Conservation (phyloP, 2,888 invertebrate genomes). For the Coremacera marginata region DNA sequence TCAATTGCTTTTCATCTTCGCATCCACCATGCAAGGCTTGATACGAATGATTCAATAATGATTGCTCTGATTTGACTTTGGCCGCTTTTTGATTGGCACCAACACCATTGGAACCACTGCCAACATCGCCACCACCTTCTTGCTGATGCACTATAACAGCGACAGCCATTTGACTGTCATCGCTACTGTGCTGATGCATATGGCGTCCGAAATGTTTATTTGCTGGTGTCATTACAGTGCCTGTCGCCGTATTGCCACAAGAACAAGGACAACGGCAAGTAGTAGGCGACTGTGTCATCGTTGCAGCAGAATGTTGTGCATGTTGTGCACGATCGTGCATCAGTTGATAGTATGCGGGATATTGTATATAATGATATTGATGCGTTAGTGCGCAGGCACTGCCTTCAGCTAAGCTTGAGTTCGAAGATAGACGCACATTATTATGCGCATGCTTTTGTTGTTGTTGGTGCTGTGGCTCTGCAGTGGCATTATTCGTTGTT, state of each 20-base stretch:
- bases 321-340: constrained; percentile 34
- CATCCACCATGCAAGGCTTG: constrained; percentile 57
- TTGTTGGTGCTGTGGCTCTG: constrained; percentile 15
- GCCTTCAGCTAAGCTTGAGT: constrained; percentile 74
- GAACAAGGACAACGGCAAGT: constrained; percentile 39
- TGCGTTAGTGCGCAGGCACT: constrained; percentile 60
- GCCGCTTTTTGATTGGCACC: constrained; percentile 35
- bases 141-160: constrained; percentile 62
- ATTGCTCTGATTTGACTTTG: constrained; percentile 58
- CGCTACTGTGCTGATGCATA: constrained; percentile 49
- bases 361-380: constrained; percentile 68
- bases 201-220: constrained; percentile 17
- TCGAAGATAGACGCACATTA: constrained; percentile 70
- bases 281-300: constrained; percentile 28
- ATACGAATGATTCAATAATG: constrained; percentile 62
- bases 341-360: constrained; percentile 51
- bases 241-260: constrained; percentile 14
- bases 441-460: constrained; percentile 4
- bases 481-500: constrained; percentile 16
- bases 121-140: constrained; percentile 48
- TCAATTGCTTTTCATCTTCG: constrained; percentile 50
- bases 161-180: constrained; percentile 61
- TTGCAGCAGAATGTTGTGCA: constrained; percentile 24
- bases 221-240: neutral
- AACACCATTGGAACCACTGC: constrained; percentile 35